Conservation (phyloP, 2,888 invertebrate species). For the Ferrisia virgata region DNA sequence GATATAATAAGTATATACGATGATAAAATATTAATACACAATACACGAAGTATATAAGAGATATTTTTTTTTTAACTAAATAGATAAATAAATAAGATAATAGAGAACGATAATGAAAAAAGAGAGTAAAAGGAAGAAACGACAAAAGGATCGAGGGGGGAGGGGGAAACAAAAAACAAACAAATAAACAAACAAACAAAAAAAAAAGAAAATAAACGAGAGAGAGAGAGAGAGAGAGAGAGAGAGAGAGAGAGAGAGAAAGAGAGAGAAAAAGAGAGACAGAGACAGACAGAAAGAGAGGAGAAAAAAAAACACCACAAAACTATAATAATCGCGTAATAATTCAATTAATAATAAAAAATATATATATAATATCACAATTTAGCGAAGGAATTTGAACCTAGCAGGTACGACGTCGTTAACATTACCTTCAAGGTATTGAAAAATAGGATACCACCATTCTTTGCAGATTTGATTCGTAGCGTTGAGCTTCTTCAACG, state of each 20-base stretch:
- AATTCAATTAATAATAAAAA: not conserved
- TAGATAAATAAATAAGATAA: too few species aligned
- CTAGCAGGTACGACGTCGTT: constrained; percentile 1
- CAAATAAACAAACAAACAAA: not conserved
- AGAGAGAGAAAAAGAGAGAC: not conserved
- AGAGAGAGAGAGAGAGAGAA: not conserved
- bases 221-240: not conserved
- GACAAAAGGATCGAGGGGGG: too few species aligned
- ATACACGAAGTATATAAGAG: too few species aligned
- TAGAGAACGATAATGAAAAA: too few species aligned
- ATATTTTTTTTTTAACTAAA: too few species aligned
- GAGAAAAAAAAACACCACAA: not conserved
- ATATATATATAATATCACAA: not conserved
- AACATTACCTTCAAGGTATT: constrained; percentile 35
- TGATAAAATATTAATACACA: too few species aligned
- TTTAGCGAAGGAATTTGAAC: constrained; percentile 21
- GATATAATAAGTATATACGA: too few species aligned
- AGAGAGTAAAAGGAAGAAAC: too few species aligned
- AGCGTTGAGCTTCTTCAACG: constrained; percentile 13
- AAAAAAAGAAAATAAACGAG: not conserved
- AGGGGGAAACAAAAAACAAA: not conserved
- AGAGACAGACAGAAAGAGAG: not conserved
- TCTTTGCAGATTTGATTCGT: constrained; percentile 39
- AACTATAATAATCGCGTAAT: too few species aligned
- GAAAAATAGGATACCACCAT: constrained; percentile 41